phyloP scores from a whole-genome alignment of 2,888 invertebrate species.

The Lapara coniferarum region DNA sequence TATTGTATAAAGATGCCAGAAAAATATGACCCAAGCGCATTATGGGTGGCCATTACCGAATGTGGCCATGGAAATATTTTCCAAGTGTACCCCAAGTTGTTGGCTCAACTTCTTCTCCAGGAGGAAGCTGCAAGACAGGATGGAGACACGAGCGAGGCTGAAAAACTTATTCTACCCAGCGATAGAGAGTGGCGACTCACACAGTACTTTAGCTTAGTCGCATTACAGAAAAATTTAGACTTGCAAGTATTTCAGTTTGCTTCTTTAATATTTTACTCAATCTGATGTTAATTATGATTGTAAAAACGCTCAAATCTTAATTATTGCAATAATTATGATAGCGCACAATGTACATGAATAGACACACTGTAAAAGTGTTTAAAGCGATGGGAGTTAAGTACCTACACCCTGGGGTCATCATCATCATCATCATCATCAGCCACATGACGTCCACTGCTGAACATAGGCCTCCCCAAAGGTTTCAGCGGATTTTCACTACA shows the following conservation, averaged over 20 bases:
- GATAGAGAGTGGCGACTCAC: constrained; percentile 87
- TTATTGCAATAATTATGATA: no score
- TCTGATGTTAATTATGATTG: no score
- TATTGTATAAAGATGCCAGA: constrained; percentile 60
- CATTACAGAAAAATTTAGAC: constrained; percentile 82
- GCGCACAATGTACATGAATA: no score
- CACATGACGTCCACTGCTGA: no score
- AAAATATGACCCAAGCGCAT: constrained; percentile 66
- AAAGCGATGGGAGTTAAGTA: no score
- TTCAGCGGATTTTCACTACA: no score
- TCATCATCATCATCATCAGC: no score
- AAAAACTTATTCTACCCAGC: constrained; percentile 86
- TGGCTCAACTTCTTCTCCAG: constrained; percentile 84
- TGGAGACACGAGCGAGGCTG: constrained; percentile 74
- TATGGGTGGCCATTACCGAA: constrained; percentile 84
- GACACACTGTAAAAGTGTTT: no score
- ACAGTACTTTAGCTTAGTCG: constrained; percentile 87
- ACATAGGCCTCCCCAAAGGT: no score
- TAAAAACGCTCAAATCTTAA: no score
- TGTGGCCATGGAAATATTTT: constrained; percentile 85
- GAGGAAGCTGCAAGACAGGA: constrained; percentile 72
- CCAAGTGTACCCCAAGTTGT: constrained; percentile 85
- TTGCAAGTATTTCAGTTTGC: constrained; percentile 42
- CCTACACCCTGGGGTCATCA: no score
- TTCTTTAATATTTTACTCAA: no score